Conservation (phyloP, 1,140 invertebrate genomes). For the Diorhabda carinulata region DNA sequence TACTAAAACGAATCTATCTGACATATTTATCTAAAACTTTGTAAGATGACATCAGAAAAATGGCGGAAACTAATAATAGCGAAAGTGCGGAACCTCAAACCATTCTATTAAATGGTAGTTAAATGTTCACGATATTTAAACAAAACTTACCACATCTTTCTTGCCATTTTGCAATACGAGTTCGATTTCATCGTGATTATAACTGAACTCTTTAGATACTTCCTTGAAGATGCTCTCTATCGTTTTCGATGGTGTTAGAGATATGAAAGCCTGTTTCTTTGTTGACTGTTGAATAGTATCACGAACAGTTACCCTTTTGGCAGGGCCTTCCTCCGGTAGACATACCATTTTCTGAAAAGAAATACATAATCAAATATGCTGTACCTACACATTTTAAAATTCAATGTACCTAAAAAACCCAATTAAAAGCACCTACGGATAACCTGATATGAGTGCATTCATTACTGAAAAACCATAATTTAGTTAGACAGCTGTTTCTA, state of each 20-base stretch:
- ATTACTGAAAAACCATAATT: too few relatives aligned
- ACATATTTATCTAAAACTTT: too few relatives aligned
- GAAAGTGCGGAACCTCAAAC: too few relatives aligned
- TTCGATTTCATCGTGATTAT: constrained; percentile 27
- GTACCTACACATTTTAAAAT: neutral
- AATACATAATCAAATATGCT: neutral
- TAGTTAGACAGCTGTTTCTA: too few relatives aligned
- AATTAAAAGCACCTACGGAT: too few relatives aligned
- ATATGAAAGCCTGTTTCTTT: constrained; percentile 19
- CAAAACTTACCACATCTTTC: constrained; percentile 24
- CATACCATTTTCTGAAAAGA: constrained; percentile 26
- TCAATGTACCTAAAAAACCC: too few relatives aligned
- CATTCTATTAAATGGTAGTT: neutral
- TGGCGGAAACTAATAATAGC: too few relatives aligned
- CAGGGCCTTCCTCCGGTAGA: constrained; percentile 17
- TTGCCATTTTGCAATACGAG: constrained; percentile 23
- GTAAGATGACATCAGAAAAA: too few relatives aligned
- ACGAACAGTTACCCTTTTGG: constrained; percentile 22
- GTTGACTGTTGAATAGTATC: constrained; percentile 13
- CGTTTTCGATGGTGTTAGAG: constrained; percentile 17
- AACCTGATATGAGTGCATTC: too few relatives aligned
- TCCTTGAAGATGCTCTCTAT: constrained; percentile 28
- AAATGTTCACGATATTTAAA: neutral
- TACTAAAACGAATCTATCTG: too few relatives aligned
- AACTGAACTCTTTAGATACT: constrained; percentile 21